Evolutionary conservation across 35 echinoderm and acorn worm species (phyloP).

Genomic region (Patiria miniata): DNA sequence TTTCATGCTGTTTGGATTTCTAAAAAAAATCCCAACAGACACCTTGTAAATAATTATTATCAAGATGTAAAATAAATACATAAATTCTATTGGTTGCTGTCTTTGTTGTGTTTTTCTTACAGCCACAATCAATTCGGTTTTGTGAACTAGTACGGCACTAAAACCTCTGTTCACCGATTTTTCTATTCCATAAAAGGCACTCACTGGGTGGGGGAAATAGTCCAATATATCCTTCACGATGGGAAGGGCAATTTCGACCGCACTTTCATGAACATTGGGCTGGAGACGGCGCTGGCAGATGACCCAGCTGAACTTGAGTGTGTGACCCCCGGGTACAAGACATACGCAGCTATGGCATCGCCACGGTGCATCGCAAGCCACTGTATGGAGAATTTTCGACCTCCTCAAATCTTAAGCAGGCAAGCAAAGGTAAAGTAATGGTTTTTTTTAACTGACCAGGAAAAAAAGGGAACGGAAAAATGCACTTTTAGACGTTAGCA

Average conservation of each 20-base stretch:
- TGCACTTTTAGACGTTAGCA: no score
- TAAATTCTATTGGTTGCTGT: no score
- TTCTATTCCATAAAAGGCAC: not conserved
- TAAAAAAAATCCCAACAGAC: no score
- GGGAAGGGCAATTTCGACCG: not conserved
- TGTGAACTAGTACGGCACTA: no score
- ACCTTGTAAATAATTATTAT: no score
- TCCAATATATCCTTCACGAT: not conserved
- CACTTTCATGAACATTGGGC: not conserved
- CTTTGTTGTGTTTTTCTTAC: no score
- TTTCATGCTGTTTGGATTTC: no score
- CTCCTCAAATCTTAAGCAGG: not conserved
- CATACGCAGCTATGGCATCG: not conserved
- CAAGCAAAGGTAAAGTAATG: not conserved
- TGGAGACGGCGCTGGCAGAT: not conserved
- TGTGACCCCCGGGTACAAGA: not conserved
- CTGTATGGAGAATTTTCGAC: not conserved
- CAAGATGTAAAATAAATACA: no score
- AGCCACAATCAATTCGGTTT: no score
- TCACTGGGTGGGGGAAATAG: not conserved
- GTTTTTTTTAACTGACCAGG: no score
- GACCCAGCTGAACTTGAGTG: not conserved
- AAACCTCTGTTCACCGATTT: no score
- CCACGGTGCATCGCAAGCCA: not conserved
- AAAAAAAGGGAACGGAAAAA: not conserved